Evolutionary conservation across 2,888 invertebrate genomes (phyloP).

Genomic region (Phortica magna): DNA sequence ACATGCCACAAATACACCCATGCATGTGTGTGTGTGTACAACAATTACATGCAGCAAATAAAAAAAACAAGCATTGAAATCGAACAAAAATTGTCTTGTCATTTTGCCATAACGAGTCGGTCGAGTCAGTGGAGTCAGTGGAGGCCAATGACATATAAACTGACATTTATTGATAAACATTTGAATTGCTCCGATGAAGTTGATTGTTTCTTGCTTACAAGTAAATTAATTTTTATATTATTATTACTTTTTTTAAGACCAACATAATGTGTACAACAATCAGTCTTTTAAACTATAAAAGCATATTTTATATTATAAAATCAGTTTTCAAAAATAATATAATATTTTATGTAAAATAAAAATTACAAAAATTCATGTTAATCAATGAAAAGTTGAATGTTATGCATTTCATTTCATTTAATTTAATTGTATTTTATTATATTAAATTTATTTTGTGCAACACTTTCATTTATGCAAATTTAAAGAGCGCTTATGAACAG

Average conservation of each 20-base stretch:
- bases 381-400: too few relatives aligned
- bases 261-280: neutral
- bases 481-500: constrained; percentile 37
- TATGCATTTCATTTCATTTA: too few relatives aligned
- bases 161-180: neutral
- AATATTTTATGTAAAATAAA: neutral
- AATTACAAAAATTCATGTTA: neutral
- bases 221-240: neutral
- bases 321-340: neutral
- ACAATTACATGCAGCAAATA: constrained; percentile 16
- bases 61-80: neutral
- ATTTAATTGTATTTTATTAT: neutral
- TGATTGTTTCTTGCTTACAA: neutral
- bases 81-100: neutral
- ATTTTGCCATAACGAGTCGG: neutral
- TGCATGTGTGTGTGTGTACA: neutral
- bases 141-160: neutral
- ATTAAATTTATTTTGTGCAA: neutral
- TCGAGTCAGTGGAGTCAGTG: neutral
- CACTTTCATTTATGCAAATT: neutral
- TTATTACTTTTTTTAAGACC: neutral
- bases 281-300: too few relatives aligned
- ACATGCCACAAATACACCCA: neutral
- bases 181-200: neutral
- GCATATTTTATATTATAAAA: neutral